Conservation (phyloP, 2,888 invertebrate species). For the Scaptomyza caliginosa region DNA sequence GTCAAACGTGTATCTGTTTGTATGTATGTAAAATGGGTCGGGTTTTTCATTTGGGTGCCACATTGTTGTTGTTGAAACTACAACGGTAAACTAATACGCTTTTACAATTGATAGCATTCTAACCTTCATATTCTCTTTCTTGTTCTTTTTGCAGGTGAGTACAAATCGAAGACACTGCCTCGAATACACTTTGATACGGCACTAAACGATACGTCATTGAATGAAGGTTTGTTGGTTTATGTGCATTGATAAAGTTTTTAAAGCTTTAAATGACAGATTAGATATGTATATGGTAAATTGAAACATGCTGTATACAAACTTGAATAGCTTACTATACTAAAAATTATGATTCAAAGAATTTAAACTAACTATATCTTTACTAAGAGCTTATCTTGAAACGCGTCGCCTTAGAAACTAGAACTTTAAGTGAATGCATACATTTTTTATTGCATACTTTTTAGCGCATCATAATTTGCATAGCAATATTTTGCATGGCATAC, state of each 20-base stretch:
- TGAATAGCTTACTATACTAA: too few species aligned
- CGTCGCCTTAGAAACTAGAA: too few species aligned
- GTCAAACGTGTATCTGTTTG: conserved; percentile 49
- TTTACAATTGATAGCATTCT: conserved; percentile 14
- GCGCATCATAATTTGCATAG: background rate
- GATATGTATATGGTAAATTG: background rate
- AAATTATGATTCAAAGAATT: too few species aligned
- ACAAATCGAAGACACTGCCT: conserved; percentile 84
- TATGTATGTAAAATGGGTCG: conserved; percentile 72
- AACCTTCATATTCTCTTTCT: conserved; percentile 17
- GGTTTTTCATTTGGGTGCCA: conserved; percentile 2
- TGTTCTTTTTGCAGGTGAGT: conserved; percentile 82
- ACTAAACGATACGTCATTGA: conserved; percentile 81
- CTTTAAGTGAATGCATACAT: too few species aligned
- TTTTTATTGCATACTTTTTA: background rate
- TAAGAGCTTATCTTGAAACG: too few species aligned
- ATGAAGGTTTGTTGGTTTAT: conserved; percentile 78
- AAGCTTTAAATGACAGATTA: background rate
- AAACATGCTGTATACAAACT: too few species aligned
- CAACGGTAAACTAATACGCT: conserved; percentile 12
- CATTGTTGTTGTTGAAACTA: background rate
- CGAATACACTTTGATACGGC: conserved; percentile 84
- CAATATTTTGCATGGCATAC: background rate
- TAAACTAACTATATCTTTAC: too few species aligned
- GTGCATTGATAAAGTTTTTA: conserved; percentile 16